Conservation (phyloP, 2,113 vertebrate species). For the Lipophrys pholis region DNA sequence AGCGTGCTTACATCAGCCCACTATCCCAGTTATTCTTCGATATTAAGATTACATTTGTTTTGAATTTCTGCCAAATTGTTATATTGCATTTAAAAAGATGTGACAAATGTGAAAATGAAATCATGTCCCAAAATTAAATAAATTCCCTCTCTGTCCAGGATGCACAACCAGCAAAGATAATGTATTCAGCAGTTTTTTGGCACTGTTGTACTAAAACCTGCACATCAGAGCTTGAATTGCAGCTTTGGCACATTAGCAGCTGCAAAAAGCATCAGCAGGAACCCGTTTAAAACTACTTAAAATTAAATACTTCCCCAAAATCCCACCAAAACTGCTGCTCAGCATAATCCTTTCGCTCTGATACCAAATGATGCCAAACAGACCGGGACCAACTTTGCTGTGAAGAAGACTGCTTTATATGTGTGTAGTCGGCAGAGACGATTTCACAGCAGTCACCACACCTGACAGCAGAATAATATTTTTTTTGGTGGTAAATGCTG, state of each 20-base stretch:
- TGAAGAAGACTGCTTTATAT: slow-evolving; percentile 10
- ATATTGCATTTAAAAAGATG: no score
- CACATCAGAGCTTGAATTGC: background rate
- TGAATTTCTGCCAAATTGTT: no score
- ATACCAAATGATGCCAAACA: slow-evolving; percentile 24
- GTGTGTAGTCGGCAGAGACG: slow-evolving; percentile 6
- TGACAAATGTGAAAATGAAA: no score
- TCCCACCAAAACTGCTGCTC: background rate
- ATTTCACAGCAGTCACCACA: slow-evolving; percentile 19
- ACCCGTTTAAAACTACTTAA: background rate
- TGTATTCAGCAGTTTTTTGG: no score
- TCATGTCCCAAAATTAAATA: no score
- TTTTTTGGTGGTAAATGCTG: slow-evolving; percentile 4
- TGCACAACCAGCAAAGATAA: no score
- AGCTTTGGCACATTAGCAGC: background rate
- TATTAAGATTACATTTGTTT: no score
- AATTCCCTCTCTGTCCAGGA: no score
- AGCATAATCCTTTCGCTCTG: background rate
- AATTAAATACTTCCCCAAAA: slow-evolving; percentile 12
- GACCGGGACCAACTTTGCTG: background rate
- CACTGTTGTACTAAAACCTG: background rate
- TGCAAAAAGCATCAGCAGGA: background rate
- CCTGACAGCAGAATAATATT: slow-evolving; percentile 15
- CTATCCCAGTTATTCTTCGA: no score
- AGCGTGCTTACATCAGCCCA: no score